These are phyloP conservation scores for Eulithis prunata DNA, from an alignment of 2,888 invertebrate genomes.

Conservation along the genomic window DNA sequence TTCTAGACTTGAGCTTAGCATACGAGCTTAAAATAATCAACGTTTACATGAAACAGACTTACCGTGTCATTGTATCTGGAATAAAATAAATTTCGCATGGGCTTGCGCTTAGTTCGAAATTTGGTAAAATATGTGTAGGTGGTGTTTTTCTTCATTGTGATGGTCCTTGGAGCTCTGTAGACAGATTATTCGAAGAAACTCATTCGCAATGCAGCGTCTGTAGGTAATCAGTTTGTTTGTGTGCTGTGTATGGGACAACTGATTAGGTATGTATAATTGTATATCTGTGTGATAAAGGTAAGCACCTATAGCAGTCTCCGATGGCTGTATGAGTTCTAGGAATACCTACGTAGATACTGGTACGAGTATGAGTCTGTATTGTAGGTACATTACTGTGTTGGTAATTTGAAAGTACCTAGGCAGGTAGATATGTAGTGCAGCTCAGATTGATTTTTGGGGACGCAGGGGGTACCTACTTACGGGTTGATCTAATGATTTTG, in stretches of 20 bases:
- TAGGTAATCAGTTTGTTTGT: constrained; percentile 42
- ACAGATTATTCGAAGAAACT: constrained; percentile 33
- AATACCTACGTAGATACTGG: too few relatives aligned
- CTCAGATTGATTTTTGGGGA: neutral
- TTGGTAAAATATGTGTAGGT: constrained; percentile 6
- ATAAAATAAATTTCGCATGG: constrained; percentile 53
- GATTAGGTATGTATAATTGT: constrained; percentile 6
- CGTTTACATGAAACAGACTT: constrained; percentile 42
- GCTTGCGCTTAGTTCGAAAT: constrained; percentile 47
- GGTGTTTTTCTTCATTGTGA: constrained; percentile 14
- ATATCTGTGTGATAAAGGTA: neutral
- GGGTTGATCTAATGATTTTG: too few relatives aligned
- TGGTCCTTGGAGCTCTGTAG: constrained; percentile 18
- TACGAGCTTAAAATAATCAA: neutral
- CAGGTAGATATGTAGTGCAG: too few relatives aligned
- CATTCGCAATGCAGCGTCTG: constrained; percentile 47
- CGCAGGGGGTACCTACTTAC: neutral
- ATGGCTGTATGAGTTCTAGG: too few relatives aligned
- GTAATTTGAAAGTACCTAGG: too few relatives aligned
- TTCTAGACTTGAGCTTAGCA: too few relatives aligned
- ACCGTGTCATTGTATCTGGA: constrained; percentile 44
- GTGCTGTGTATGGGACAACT: constrained; percentile 21
- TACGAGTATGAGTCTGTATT: too few relatives aligned
- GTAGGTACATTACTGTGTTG: too few relatives aligned
- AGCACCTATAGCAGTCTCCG: neutral